Evolutionary conservation across 2,113 vertebrate species (phyloP).

Genomic region (Himantopus leucocephalus): DNA sequence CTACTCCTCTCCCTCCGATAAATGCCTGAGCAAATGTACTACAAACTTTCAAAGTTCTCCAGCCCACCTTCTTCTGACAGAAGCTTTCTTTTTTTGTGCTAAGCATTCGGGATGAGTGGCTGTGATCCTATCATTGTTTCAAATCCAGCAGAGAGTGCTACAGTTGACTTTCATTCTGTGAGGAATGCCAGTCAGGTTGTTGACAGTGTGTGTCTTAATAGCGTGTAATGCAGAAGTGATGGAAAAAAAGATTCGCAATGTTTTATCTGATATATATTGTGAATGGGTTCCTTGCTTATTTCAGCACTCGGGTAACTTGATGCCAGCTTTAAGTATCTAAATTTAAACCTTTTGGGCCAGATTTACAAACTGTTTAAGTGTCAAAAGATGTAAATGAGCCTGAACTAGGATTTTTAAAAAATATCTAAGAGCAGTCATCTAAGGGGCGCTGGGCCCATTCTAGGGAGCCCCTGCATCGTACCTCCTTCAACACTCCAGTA

Average conservation of each 20-base stretch:
- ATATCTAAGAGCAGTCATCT: not conserved
- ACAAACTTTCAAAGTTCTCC: not conserved
- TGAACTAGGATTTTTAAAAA: not conserved
- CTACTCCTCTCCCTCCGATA: not conserved
- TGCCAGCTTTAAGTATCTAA: conserved; percentile 7
- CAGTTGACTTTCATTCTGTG: conserved; percentile 33
- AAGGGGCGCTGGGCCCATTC: not conserved
- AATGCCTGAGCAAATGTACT: not conserved
- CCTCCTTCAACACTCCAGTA: rapidly evolving
- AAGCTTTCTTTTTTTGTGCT: not conserved
- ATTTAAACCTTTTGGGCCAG: conserved; percentile 25
- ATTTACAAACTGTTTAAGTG: not conserved
- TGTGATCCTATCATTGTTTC: conserved; percentile 2
- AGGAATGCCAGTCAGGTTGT: conserved; percentile 41
- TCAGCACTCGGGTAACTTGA: not conserved
- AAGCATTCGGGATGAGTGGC: not conserved
- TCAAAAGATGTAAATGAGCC: not conserved
- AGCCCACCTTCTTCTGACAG: not conserved
- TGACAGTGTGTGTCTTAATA: conserved; percentile 44
- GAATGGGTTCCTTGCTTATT: conserved; percentile 15
- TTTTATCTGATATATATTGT: conserved; percentile 13
- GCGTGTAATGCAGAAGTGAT: not conserved
- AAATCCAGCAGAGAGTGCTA: not conserved
- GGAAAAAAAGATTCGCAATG: not conserved
- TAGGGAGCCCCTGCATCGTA: rapidly evolving